phyloP scores from a whole-genome alignment of 2,888 invertebrate genomes.

The Sesia bembeciformis region DNA sequence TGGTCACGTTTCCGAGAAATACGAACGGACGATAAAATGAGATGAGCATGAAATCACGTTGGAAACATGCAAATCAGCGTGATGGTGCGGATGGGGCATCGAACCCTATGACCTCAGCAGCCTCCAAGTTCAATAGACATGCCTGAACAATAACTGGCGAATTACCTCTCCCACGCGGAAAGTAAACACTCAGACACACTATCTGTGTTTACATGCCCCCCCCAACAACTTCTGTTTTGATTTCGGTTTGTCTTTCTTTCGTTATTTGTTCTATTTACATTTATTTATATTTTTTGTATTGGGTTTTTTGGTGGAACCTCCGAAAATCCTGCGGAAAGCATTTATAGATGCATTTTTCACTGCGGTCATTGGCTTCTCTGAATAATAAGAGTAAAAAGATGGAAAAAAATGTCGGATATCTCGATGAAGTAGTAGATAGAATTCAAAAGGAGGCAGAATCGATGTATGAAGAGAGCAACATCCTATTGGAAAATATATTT shows the following conservation, averaged over 20 bases:
- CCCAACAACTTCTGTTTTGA: background rate
- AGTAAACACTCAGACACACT: background rate
- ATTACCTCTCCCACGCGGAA: background rate
- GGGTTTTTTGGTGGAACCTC: no score
- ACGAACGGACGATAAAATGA: conserved; percentile 33
- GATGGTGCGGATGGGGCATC: conserved; percentile 35
- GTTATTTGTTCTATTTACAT: no score
- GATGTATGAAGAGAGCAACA: no score
- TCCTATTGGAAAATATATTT: no score
- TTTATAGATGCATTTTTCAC: no score
- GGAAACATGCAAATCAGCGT: conserved; percentile 49
- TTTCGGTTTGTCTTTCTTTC: background rate
- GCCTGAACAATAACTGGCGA: conserved; percentile 10
- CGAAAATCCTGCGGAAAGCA: no score
- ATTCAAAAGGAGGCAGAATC: no score
- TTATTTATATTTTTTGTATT: no score
- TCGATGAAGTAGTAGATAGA: no score
- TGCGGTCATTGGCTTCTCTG: no score
- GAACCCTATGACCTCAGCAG: conserved; percentile 35
- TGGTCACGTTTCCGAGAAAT: conserved; percentile 35
- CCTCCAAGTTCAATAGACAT: conserved; percentile 12
- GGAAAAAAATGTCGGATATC: no score
- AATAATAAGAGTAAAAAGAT: no score
- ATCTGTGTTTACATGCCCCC: background rate
- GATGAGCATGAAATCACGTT: conserved; percentile 30